Percentiles rank a stretch among this genome's conserved stretches.
Evolutionary conservation across 2,797 vertebrate species (phyloP).

Genomic region (Lepus townsendii): DNA sequence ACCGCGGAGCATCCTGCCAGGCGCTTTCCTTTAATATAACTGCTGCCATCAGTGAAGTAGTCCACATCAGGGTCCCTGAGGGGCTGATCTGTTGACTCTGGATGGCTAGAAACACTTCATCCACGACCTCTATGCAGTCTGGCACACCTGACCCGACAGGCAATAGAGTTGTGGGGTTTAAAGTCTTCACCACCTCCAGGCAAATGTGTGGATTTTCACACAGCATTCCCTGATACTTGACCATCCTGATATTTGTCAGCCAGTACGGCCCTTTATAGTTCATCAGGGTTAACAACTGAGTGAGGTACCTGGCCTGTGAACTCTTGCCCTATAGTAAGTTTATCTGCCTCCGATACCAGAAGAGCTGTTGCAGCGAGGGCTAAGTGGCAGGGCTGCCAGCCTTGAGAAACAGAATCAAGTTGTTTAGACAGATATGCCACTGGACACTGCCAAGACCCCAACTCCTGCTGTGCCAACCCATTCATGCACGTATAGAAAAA

Average conservation of each 20-base stretch:
- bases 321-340: background rate
- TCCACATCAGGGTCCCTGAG: background rate
- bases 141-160: accelerated
- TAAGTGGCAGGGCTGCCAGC: background rate
- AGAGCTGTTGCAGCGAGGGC: background rate
- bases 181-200: background rate
- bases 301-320: background rate
- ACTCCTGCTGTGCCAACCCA: background rate
- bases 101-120: background rate
- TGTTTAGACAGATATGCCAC: background rate
- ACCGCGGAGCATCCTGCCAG: background rate
- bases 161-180: background rate
- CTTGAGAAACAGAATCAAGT: background rate
- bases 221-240: background rate
- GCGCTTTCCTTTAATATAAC: background rate
- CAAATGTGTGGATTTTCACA: background rate
- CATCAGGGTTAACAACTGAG: background rate
- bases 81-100: background rate
- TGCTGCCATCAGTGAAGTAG: background rate
- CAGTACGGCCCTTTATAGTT: background rate
- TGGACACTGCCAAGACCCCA: background rate
- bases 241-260: background rate
- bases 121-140: background rate
- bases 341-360: background rate
- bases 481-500: background rate